Percentiles rank a stretch among this genome's conserved stretches.
Conservation (phyloP, 2,888 invertebrate species). For the Eremobia ochroleuca region DNA sequence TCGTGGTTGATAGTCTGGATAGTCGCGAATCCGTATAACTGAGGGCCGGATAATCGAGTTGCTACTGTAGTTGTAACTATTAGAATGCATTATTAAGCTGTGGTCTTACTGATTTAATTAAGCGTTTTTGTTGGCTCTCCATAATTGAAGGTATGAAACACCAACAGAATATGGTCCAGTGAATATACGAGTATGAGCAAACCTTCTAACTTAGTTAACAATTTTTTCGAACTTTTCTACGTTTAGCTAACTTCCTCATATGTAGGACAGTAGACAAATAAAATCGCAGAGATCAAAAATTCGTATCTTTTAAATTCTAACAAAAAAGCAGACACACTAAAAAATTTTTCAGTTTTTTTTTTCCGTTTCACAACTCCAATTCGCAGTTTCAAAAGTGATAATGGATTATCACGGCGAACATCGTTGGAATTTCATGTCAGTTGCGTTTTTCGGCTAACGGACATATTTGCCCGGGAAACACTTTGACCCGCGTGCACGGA, state of each 20-base stretch:
- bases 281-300: not conserved
- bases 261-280: not conserved
- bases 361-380: not conserved
- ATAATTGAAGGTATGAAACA: not conserved
- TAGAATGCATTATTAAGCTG: not conserved
- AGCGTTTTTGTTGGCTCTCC: not conserved
- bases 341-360: not conserved
- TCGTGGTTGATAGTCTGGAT: too few species aligned
- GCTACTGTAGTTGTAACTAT: not conserved
- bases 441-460: slow-evolving; percentile 8
- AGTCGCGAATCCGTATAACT: too few species aligned
- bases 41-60: too few species aligned
- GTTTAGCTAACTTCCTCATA: not conserved
- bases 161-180: not conserved
- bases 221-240: not conserved
- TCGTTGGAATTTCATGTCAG: not conserved
- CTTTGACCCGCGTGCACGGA: slow-evolving; percentile 1
- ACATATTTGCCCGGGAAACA: not conserved
- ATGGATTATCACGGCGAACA: not conserved
- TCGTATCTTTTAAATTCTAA: not conserved
- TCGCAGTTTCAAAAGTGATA: slow-evolving; percentile 2
- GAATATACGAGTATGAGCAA: not conserved
- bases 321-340: not conserved
- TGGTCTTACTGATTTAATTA: not conserved
- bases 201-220: not conserved